phyloP scores from a whole-genome alignment of 2,797 vertebrate genomes.

The Lates japonicus region DNA sequence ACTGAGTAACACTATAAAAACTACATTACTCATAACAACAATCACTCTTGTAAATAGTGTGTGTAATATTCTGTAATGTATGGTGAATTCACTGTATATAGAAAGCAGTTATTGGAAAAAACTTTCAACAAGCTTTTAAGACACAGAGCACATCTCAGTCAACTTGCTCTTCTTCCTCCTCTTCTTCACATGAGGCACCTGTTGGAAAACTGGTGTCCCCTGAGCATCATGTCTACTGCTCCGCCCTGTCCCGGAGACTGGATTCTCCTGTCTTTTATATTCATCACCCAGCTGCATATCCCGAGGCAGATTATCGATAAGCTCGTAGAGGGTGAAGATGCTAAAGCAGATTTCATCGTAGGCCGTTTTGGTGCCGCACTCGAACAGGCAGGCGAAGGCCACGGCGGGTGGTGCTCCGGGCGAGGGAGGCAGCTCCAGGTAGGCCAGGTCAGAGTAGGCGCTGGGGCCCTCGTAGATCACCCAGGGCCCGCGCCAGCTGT shows the following conservation, averaged over 20 bases:
- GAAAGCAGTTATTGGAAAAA: not conserved
- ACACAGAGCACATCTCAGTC: slow-evolving; percentile 63
- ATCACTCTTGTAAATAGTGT: not conserved
- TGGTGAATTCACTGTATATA: not conserved
- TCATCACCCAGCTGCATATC: not conserved
- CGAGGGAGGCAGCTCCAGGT: slow-evolving; percentile 84
- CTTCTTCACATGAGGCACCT: slow-evolving; percentile 42
- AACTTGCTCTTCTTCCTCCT: slow-evolving; percentile 65
- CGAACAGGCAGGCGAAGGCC: slow-evolving; percentile 93
- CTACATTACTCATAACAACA: not conserved
- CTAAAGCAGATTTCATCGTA: slow-evolving; percentile 96
- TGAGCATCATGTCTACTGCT: slow-evolving; percentile 2
- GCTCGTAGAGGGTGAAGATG: slow-evolving; percentile 91
- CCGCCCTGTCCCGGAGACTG: not conserved
- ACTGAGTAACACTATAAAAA: not conserved
- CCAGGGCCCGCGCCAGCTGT: slow-evolving; percentile 95
- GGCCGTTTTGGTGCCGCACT: slow-evolving; percentile 88
- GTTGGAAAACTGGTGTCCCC: slow-evolving; percentile 2
- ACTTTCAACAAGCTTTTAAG: slow-evolving; percentile 37
- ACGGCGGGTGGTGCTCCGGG: slow-evolving; percentile 69
- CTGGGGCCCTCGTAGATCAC: slow-evolving; percentile 95
- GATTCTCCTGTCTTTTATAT: not conserved
- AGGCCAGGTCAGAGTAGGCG: slow-evolving; percentile 95
- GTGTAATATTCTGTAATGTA: not conserved
- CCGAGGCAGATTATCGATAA: slow-evolving; percentile 90